phyloP scores from a whole-genome alignment of 2,797 vertebrate species.

The Pantherophis vulpinus region DNA sequence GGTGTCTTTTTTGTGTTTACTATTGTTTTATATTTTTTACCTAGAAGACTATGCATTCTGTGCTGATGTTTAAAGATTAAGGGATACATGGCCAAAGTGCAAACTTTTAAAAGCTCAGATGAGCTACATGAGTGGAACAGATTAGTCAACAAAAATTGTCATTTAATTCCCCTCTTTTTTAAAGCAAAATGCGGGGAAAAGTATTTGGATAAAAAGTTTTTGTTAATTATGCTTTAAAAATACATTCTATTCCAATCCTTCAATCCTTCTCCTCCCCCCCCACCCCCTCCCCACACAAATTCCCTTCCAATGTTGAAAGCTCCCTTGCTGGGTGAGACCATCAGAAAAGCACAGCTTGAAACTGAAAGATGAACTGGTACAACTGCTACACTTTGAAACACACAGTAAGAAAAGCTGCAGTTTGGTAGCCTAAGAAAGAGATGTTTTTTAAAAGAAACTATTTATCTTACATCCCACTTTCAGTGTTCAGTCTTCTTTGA shows the following conservation, averaged over 20 bases:
- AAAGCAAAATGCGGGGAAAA: conserved; percentile 50
- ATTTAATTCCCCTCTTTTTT: conserved; percentile 8
- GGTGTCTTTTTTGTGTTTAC: neutral
- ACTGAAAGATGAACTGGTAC: conserved; percentile 63
- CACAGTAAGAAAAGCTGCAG: conserved; percentile 64
- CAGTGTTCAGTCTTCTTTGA: conserved; percentile 15
- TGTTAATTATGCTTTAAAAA: conserved; percentile 55
- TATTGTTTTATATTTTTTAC: conserved; percentile 32
- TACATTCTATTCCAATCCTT: neutral
- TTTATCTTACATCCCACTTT: neutral
- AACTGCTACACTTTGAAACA: conserved; percentile 69
- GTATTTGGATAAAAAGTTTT: conserved; percentile 54
- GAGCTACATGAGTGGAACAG: neutral
- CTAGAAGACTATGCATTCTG: conserved; percentile 28
- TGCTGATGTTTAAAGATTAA: conserved; percentile 51
- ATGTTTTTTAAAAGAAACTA: conserved; percentile 26
- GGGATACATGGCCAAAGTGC: conserved; percentile 44
- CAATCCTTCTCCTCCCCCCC: neutral
- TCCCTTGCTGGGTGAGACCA: conserved; percentile 62
- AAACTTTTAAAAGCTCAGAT: conserved; percentile 42
- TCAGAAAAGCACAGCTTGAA: conserved; percentile 72
- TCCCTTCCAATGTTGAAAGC: conserved; percentile 71
- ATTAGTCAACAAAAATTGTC: conserved; percentile 48
- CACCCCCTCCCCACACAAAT: conserved; percentile 23
- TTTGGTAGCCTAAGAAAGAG: conserved; percentile 62